Evolutionary conservation across 2,797 vertebrate species (phyloP).

Genomic region (Hemitrygon akajei): DNA sequence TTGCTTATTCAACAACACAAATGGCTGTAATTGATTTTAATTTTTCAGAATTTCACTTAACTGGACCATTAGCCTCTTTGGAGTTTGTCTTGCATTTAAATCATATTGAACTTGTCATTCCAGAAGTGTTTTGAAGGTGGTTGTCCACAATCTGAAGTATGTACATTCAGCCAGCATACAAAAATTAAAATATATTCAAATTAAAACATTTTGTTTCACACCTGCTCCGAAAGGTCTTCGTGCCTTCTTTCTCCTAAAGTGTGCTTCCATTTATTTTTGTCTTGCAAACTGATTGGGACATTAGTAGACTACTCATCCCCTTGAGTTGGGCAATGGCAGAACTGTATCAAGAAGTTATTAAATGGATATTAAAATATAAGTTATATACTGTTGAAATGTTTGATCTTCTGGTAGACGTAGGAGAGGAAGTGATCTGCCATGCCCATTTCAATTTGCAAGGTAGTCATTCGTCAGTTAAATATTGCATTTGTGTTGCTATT

Average conservation of each 20-base stretch:
- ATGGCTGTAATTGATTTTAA: background rate
- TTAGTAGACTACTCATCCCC: background rate
- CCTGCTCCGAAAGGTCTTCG: background rate
- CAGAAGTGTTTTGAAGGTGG: constrained; percentile 7
- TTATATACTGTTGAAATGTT: background rate
- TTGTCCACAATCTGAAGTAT: constrained; percentile 1
- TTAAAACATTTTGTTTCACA: constrained; percentile 21
- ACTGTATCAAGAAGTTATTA: background rate
- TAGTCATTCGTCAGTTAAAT: too few species aligned
- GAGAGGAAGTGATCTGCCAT: too few species aligned
- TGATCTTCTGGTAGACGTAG: too few species aligned
- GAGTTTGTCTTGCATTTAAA: constrained; percentile 7
- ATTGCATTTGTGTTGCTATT: too few species aligned
- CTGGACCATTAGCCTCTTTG: background rate
- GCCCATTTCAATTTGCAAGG: too few species aligned
- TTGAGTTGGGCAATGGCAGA: background rate
- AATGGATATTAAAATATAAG: background rate
- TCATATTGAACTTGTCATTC: constrained; percentile 1
- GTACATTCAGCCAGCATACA: background rate
- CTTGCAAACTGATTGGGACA: background rate
- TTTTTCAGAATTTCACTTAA: background rate
- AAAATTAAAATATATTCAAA: constrained; percentile 23
- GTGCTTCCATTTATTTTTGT: background rate
- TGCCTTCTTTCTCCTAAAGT: background rate
- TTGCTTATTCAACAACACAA: constrained; percentile 19